Conservation (phyloP, 1,140 invertebrate species). For the Caenorhabditis elegans region WBcel235 BX284603.4:9738501-9739000, state of each 20-base stretch:
- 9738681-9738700: no score
- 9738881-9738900: neutral
- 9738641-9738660: no score
- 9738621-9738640: no score
- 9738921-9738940: neutral
- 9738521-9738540: no score
- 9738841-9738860: neutral
- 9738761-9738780: conserved; percentile 45
- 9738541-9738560: no score
- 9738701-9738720: no score
- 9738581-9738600: no score
- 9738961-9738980: neutral
- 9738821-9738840: conserved; percentile 48
- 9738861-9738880: neutral
- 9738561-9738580: no score
- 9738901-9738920: neutral
- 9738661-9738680: no score
- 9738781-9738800: conserved; percentile 59
- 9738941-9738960: neutral
- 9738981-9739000: conserved; percentile 14
- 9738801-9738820: conserved; percentile 58
- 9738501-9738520: no score
- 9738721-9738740: neutral
- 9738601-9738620: no score
- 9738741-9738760: neutral